phyloP scores from a whole-genome alignment of 92 coral and sea anemone species.

The Actinostola sp. region DNA sequence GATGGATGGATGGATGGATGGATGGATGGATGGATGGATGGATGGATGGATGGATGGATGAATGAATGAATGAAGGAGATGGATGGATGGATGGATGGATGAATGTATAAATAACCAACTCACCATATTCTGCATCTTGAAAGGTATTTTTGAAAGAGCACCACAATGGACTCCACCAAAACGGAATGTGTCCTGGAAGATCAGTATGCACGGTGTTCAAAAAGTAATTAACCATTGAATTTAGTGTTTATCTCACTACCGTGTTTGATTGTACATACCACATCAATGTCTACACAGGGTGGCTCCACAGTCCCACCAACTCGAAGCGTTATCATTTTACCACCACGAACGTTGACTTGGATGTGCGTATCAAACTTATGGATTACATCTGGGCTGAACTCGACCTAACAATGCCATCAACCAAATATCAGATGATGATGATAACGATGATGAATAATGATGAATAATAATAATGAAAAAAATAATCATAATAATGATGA shows the following conservation, averaged over 20 bases:
- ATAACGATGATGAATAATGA: not conserved
- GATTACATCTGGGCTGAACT: constrained; percentile 79
- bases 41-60: not conserved
- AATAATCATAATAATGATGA: not conserved
- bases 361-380: constrained; percentile 96
- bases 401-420: constrained; percentile 74
- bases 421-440: too few relatives aligned
- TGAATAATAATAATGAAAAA: not conserved
- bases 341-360: constrained; percentile 86
- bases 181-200: constrained; percentile 70
- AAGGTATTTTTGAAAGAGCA: constrained; percentile 78
- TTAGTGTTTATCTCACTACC: too few relatives aligned
- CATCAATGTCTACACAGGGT: constrained; percentile 95
- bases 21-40: not conserved
- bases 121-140: constrained; percentile 76
- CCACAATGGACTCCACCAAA: constrained; percentile 98
- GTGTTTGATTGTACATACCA: constrained; percentile 67
- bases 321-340: constrained; percentile 84
- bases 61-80: not conserved
- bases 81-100: not conserved
- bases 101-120: constrained; percentile 1
- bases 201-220: not conserved
- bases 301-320: constrained; percentile 97
- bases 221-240: too few relatives aligned
- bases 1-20: not conserved